These are phyloP conservation scores for Basileuterus tristriatus DNA, from an alignment of 2,797 vertebrate species.

Conservation along the genomic window DNA sequence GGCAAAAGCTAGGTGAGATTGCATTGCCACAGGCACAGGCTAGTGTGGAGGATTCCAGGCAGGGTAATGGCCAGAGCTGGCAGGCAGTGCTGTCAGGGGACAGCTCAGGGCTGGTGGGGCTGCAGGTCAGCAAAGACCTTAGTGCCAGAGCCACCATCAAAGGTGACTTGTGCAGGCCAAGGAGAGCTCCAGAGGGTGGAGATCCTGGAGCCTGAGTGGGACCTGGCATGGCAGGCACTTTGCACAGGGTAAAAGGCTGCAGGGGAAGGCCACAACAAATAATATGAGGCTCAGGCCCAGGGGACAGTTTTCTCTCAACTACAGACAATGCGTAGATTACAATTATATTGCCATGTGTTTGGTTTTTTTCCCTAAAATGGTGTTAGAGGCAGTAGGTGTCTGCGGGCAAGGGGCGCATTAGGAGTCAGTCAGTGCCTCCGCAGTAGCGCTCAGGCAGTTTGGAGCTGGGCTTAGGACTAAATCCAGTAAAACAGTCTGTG, in stretches of 20 bases:
- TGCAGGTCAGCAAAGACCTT: neutral
- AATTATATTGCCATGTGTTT: accelerated
- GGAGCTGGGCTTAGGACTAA: neutral
- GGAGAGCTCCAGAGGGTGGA: neutral
- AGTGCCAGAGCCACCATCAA: neutral
- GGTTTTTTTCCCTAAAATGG: neutral
- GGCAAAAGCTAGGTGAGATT: neutral
- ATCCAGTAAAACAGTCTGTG: neutral
- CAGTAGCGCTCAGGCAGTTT: neutral
- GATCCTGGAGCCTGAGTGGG: neutral
- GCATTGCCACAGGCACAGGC: neutral
- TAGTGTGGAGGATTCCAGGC: neutral
- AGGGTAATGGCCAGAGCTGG: neutral
- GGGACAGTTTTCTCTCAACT: neutral
- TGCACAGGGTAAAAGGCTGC: neutral
- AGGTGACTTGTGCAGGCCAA: neutral
- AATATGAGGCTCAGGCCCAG: neutral
- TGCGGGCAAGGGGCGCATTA: neutral
- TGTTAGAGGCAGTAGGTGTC: neutral
- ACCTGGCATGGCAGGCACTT: neutral
- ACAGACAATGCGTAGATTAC: accelerated
- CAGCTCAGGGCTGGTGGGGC: accelerated
- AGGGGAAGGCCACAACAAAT: neutral
- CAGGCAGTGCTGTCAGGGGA: neutral
- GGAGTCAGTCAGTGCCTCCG: neutral